Evolutionary conservation across 2,113 vertebrate species (phyloP).

Genomic region (Fregata magnificens): DNA sequence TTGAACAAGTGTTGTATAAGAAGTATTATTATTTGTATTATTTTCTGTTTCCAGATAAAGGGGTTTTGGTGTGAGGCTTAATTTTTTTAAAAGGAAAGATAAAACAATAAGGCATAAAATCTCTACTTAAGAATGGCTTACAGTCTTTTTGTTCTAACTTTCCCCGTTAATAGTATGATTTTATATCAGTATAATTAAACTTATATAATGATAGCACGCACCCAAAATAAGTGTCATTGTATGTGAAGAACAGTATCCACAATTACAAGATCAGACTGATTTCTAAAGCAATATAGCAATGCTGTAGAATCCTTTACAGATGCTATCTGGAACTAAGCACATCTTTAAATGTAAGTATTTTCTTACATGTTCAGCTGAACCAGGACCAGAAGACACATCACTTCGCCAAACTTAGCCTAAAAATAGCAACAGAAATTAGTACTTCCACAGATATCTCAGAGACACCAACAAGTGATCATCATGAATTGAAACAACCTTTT

Average conservation of each 20-base stretch:
- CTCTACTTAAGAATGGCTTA: not conserved
- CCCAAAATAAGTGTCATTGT: not conserved
- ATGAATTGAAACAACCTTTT: not conserved
- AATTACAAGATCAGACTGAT: not conserved
- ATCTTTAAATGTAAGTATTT: not conserved
- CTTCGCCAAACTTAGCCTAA: not conserved
- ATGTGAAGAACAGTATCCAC: not conserved
- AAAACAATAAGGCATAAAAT: not conserved
- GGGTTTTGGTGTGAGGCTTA: not conserved
- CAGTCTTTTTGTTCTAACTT: not conserved
- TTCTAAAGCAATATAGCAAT: not conserved
- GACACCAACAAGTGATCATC: not conserved
- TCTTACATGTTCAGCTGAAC: not conserved
- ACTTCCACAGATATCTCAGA: not conserved
- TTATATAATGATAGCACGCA: not conserved
- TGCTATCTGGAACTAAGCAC: not conserved
- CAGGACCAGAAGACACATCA: not conserved
- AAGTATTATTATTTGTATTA: not conserved
- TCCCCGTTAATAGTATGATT: not conserved
- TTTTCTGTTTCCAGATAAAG: not conserved
- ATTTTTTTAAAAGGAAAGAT: not conserved
- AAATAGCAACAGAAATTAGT: not conserved
- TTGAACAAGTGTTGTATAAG: not conserved
- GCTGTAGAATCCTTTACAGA: not conserved
- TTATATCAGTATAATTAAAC: not conserved